Evolutionary conservation across 2,113 vertebrate species (phyloP).

Genomic region (Caracal caracal): DNA sequence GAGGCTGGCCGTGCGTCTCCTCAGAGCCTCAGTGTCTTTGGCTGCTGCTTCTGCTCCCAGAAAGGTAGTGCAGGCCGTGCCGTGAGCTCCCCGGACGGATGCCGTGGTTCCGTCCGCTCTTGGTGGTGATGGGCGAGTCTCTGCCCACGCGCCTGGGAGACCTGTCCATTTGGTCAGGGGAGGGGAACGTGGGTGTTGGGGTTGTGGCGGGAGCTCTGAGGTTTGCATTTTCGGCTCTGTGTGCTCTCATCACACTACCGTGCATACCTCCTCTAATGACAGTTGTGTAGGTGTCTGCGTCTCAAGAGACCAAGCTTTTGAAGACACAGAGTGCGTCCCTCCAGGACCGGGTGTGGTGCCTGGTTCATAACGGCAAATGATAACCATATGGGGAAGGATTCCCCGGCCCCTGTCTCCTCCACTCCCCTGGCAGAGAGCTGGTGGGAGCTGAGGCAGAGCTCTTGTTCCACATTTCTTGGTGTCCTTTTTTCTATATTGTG

Average conservation of each 20-base stretch:
- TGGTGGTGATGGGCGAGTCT: neutral
- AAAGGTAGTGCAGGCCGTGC: neutral
- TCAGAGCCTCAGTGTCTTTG: neutral
- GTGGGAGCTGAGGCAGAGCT: neutral
- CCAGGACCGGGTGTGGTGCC: neutral
- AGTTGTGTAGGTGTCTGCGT: neutral
- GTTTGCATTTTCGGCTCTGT: neutral
- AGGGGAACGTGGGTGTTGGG: neutral
- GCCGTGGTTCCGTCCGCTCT: too few relatives aligned
- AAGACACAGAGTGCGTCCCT: neutral
- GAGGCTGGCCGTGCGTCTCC: neutral
- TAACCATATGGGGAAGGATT: too few relatives aligned
- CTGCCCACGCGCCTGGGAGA: neutral
- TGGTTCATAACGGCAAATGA: neutral
- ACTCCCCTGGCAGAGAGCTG: neutral
- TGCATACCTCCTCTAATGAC: too few relatives aligned
- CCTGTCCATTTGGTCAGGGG: too few relatives aligned
- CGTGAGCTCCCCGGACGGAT: neutral
- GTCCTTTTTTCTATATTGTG: neutral
- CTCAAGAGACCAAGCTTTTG: neutral
- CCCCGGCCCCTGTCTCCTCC: neutral
- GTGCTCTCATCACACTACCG: neutral
- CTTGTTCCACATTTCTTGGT: neutral
- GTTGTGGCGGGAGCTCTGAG: neutral
- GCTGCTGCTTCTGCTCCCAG: neutral